These are phyloP conservation scores for Eretmochelys imbricata DNA, from an alignment of 2,113 vertebrate species.

Conservation along the genomic window DNA sequence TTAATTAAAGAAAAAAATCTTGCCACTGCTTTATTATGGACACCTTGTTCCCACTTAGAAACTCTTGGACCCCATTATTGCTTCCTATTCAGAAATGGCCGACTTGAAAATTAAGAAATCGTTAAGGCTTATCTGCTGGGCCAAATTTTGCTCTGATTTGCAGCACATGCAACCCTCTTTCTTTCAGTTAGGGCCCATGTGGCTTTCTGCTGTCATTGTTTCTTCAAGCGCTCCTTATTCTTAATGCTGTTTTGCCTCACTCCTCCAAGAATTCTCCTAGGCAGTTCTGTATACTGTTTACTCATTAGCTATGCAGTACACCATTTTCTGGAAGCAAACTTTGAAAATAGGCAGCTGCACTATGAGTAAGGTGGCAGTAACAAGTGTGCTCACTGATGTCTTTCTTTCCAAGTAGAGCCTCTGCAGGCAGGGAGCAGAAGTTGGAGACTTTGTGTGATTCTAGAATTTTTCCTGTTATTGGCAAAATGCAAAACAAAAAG, in stretches of 20 bases:
- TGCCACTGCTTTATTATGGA: background rate
- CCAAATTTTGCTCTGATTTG: background rate
- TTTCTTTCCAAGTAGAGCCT: background rate
- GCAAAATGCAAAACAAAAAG: constrained; percentile 23
- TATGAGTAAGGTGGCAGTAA: background rate
- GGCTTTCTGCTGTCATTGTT: background rate
- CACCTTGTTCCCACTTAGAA: background rate
- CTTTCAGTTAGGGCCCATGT: background rate
- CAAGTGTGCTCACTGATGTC: background rate
- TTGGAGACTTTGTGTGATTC: background rate
- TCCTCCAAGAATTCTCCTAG: background rate
- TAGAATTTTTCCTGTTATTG: background rate
- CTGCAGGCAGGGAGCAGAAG: background rate
- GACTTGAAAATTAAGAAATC: background rate
- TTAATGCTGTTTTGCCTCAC: background rate
- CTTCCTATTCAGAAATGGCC: background rate
- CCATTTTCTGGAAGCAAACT: background rate
- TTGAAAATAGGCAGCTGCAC: background rate
- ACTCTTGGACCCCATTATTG: background rate
- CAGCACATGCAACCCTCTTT: background rate
- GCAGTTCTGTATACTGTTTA: background rate
- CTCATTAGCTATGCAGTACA: background rate
- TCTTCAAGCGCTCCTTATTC: background rate
- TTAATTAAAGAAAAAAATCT: background rate
- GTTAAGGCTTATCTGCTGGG: background rate